phyloP scores from a whole-genome alignment of 1,140 invertebrate genomes.

The Drosophila setifemur region DNA sequence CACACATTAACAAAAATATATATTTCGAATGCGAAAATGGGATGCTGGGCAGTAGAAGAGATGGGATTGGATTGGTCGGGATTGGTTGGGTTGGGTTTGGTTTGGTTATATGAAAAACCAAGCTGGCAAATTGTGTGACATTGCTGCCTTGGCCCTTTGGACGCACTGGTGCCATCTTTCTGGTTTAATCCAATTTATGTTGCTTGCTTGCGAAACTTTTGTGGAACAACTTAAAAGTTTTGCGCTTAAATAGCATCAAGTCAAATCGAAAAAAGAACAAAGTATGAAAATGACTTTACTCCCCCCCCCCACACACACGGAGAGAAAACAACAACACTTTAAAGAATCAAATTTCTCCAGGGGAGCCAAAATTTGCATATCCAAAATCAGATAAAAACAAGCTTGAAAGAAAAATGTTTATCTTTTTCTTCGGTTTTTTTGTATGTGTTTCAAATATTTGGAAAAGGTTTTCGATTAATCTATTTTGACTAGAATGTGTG shows the following conservation, averaged over 20 bases:
- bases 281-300: constrained; percentile 77
- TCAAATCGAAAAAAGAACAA: constrained; percentile 59
- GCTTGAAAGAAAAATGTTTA: too few relatives aligned
- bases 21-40: constrained; percentile 31
- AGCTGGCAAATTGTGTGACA: constrained; percentile 69
- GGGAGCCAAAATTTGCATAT: background rate
- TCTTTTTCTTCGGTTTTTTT: too few relatives aligned
- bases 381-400: background rate
- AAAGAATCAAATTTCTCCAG: background rate
- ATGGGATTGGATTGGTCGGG: constrained; percentile 47
- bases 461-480: too few relatives aligned
- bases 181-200: constrained; percentile 81
- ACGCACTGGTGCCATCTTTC: constrained; percentile 75
- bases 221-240: constrained; percentile 76
- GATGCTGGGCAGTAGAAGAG: constrained; percentile 25
- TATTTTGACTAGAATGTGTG: too few relatives aligned
- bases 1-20: constrained; percentile 47
- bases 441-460: too few relatives aligned
- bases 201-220: constrained; percentile 70
- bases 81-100: too few relatives aligned
- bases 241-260: constrained; percentile 74
- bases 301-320: too few relatives aligned
- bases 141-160: constrained; percentile 62
- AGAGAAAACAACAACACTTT: constrained; percentile 6
- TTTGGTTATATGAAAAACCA: too few relatives aligned